Base-by-base conservation (phyloP, 37 sponge, comb jelly and placozoan species). In the Lycopodina hypogea region DNA sequence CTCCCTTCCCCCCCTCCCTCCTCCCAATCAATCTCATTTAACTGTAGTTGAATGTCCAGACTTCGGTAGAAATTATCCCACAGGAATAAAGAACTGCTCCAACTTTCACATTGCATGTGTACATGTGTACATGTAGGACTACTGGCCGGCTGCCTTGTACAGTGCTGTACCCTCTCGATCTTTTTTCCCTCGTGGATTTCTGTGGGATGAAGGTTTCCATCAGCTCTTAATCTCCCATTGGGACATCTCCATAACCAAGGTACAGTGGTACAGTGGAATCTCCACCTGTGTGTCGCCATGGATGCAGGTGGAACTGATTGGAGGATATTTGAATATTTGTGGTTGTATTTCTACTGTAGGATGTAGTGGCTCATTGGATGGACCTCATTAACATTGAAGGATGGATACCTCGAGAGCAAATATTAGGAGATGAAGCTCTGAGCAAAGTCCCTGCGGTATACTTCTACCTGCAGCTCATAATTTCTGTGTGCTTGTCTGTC, bases 181-280 rank as follows among this genome's bases (percentile, higher is more conserved):
- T n/a, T 96, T 93, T 81, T 99, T 99, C 66, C 97, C 99, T 52
- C 90, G 99, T 34, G 99, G 99, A 3, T 99, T 99, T 72, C 99
- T 99, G 42, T 99, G 99, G 99, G 99, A 99, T 59, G 99, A 99
- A 68, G 99, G 99, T 0, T 99, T 99, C 73, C 99, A 99, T 41
- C 99, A 96, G 85, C 83, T 99, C 23, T 84, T 99, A 0, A 84
- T 96, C 56, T 83, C 89, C 30, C 89, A 96, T 56, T 99, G 99
- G 99, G 88, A 96, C 85, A 72, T 67, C 42, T 33, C 68, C 58
- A 89, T 99, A 39, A 67, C 80, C 51, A 89, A 90, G 82, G 93
- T 88, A 38, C 29, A n/a, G n/a, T n/a, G n/a, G 41, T 34, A 42
- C n/a, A n/a, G n/a, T n/a, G n/a, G n/a, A n/a, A n/a, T n/a, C n/a